A percentile compares a stretch with the other conserved stretches of the same genome.
phyloP scores from a whole-genome alignment of 1,140 invertebrate species.

The Macrobrachium nipponense region DNA sequence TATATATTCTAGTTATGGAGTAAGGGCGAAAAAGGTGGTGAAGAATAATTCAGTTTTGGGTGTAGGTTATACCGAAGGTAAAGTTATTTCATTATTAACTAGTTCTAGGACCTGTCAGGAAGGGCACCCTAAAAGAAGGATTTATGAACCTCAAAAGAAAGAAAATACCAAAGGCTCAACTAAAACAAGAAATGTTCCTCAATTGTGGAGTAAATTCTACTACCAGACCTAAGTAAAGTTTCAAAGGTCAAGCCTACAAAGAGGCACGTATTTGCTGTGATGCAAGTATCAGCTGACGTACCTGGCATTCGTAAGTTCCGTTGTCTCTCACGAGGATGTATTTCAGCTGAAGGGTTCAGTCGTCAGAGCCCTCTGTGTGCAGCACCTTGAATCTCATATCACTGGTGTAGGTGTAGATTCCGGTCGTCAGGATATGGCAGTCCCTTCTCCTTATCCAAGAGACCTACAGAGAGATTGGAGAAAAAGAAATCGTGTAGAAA shows the following conservation, averaged over 20 bases:
- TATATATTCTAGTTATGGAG: too few species aligned
- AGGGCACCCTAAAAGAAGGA: too few species aligned
- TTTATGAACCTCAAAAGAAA: too few species aligned
- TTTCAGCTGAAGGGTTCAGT: conserved; percentile 90
- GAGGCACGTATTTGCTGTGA: not conserved
- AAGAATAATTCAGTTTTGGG: too few species aligned
- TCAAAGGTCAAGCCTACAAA: not conserved
- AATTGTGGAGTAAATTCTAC: too few species aligned
- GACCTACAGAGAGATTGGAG: conserved; percentile 73
- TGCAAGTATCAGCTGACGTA: not conserved
- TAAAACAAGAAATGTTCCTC: too few species aligned
- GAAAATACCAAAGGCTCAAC: too few species aligned
- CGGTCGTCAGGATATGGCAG: conserved; percentile 88
- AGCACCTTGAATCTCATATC: conserved; percentile 86
- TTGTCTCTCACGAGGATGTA: conserved; percentile 88
- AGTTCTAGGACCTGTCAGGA: too few species aligned
- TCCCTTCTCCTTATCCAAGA: conserved; percentile 93
- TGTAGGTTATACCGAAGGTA: too few species aligned
- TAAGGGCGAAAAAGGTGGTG: too few species aligned
- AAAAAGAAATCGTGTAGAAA: not conserved
- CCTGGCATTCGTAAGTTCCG: conserved; percentile 93
- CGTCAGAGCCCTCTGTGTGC: conserved; percentile 87
- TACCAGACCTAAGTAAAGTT: too few species aligned
- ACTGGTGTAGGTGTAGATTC: conserved; percentile 86
- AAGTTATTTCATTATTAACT: too few species aligned